These are phyloP conservation scores for Myzus persicae DNA, from an alignment of 1,140 invertebrate genomes.

Conservation along the genomic window DNA sequence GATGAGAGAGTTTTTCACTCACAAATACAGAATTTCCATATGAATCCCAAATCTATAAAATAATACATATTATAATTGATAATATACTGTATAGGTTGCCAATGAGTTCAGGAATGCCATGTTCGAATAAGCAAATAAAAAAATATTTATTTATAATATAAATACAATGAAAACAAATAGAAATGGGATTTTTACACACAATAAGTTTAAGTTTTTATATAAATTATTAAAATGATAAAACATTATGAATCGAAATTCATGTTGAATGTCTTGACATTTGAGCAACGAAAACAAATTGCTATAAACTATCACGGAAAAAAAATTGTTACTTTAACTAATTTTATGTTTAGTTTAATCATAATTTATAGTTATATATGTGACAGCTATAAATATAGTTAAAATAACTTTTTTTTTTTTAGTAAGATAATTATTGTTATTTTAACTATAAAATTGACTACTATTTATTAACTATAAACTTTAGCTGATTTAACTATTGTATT, in stretches of 20 bases:
- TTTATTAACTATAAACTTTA: no score
- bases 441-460: no score
- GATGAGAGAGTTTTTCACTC: slow-evolving; percentile 84
- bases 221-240: not conserved
- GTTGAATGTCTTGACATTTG: not conserved
- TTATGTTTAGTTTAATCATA: no score
- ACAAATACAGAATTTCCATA: slow-evolving; percentile 87
- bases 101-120: not conserved
- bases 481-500: no score
- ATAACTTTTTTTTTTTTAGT: no score
- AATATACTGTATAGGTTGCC: not conserved
- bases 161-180: no score
- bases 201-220: no score
- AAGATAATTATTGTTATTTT: no score
- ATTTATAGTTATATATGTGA: no score
- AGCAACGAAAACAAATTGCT: not conserved
- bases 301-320: not conserved
- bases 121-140: not conserved
- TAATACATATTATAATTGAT: not conserved
- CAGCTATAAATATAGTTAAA: no score
- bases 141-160: no score
- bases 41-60: slow-evolving; percentile 82
- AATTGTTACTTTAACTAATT: not conserved
- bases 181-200: no score
- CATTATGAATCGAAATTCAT: not conserved